Conservation (phyloP, 2,797 vertebrate species). For the Uromys caudimaculatus region DNA sequence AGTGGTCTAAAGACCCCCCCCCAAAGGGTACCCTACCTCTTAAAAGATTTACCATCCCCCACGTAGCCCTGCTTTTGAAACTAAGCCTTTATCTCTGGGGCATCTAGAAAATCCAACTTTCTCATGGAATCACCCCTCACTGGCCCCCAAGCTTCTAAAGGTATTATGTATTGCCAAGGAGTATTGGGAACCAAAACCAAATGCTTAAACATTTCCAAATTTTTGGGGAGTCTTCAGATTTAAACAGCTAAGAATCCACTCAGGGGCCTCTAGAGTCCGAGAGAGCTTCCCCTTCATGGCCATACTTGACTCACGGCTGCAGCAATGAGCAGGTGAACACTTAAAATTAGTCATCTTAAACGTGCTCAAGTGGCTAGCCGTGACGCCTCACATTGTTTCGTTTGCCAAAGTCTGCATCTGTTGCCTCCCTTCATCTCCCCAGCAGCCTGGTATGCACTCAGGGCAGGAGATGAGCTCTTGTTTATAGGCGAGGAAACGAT, state of each 20-base stretch:
- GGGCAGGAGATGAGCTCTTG: background rate
- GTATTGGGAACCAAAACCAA: background rate
- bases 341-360: conserved; percentile 43
- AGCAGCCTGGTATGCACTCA: background rate
- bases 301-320: background rate
- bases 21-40: background rate
- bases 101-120: background rate
- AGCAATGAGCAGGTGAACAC: background rate
- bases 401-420: background rate
- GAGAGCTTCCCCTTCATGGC: background rate
- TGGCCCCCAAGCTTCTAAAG: background rate
- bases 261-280: background rate
- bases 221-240: background rate
- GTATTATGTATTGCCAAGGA: background rate
- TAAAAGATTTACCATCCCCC: background rate
- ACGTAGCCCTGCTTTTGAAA: background rate
- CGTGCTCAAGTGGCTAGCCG: conserved; percentile 24
- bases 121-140: background rate
- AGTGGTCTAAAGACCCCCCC: background rate
- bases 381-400: background rate
- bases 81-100: background rate
- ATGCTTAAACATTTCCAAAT: background rate
- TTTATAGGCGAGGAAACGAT: background rate
- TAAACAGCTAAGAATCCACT: background rate
- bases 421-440: conserved; percentile 34